Percentiles rank a stretch among this genome's conserved stretches.
These are phyloP conservation scores for Megathymus violae DNA, from an alignment of 1,140 invertebrate genomes.

Conservation along the genomic window DNA sequence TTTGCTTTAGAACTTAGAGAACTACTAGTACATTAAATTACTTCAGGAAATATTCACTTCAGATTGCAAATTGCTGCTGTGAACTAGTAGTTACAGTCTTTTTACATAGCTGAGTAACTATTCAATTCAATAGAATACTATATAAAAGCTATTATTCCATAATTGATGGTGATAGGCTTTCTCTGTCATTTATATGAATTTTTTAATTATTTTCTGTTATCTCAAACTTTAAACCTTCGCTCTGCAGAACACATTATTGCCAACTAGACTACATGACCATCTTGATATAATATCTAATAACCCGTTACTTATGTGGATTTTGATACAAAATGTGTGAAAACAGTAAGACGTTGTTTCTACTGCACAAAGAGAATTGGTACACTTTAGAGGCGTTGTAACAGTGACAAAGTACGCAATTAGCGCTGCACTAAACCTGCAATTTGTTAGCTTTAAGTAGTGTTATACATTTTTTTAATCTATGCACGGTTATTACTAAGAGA, in stretches of 20 bases:
- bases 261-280: no score
- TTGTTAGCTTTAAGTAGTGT: slow-evolving; percentile 4
- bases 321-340: not conserved
- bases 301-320: not conserved
- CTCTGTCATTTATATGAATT: no score
- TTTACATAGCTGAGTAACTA: no score
- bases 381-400: slow-evolving; percentile 19
- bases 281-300: no score
- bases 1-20: not conserved
- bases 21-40: not conserved
- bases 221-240: no score
- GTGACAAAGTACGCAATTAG: slow-evolving; percentile 32
- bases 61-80: not conserved
- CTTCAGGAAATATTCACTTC: not conserved
- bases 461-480: not conserved
- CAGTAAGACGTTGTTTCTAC: slow-evolving; percentile 1
- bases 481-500: no score
- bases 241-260: no score
- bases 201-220: no score
- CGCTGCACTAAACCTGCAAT: slow-evolving; percentile 15
- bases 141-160: no score
- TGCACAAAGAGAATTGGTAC: slow-evolving; percentile 27
- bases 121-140: no score
- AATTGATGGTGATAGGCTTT: no score
- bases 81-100: no score